Conservation (phyloP, 2,113 vertebrate genomes). For the Sturnira hondurensis region DNA sequence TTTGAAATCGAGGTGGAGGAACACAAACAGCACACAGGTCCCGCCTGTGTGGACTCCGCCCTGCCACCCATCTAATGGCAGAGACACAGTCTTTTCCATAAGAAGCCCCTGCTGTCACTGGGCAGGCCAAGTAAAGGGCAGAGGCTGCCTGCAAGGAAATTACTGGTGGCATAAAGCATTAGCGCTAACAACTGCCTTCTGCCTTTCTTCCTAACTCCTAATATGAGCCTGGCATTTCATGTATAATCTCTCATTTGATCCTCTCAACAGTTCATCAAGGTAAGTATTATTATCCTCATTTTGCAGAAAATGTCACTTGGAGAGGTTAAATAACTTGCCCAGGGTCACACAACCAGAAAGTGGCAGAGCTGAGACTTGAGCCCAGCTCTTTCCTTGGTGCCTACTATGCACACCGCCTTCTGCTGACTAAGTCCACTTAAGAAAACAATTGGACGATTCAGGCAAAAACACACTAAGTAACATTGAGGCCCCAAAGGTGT, state of each 20-base stretch:
- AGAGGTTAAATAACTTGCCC: background rate
- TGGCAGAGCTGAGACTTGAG: conserved; percentile 7
- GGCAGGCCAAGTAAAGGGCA: background rate
- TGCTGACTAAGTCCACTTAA: background rate
- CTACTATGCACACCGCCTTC: background rate
- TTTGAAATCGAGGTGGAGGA: conserved; percentile 12
- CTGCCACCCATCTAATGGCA: background rate
- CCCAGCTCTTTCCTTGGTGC: background rate
- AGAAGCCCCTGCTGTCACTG: background rate
- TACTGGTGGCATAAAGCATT: background rate
- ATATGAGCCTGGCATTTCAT: background rate
- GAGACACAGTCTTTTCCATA: background rate
- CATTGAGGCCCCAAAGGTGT: background rate
- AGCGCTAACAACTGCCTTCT: background rate
- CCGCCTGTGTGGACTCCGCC: background rate
- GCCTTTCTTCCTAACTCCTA: background rate
- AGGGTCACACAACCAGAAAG: conserved; percentile 24
- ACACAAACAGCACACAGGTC: background rate
- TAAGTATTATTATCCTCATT: conserved; percentile 60
- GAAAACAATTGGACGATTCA: background rate
- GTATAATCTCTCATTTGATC: background rate
- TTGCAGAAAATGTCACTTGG: background rate
- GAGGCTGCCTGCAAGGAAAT: background rate
- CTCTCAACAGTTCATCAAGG: conserved; percentile 19
- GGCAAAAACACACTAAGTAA: background rate